A percentile compares a stretch with the other conserved stretches of the same genome.
Conservation (phyloP, 2,113 vertebrate species). For the Echinops telfairi region DNA sequence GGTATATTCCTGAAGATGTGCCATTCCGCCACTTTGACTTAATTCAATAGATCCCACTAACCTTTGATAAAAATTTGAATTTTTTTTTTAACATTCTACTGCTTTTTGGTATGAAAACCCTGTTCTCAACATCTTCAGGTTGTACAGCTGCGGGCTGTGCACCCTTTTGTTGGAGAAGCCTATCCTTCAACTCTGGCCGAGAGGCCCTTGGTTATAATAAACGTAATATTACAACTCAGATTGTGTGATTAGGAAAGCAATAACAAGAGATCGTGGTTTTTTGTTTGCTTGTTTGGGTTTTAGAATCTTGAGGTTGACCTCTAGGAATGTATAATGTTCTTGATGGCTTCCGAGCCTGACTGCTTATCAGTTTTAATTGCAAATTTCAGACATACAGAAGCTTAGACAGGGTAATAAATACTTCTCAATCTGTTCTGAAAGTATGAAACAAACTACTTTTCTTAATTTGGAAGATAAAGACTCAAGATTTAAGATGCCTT, state of each 20-base stretch:
- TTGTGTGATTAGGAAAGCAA: conserved; percentile 17
- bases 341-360: not conserved
- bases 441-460: conserved; percentile 40
- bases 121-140: not conserved
- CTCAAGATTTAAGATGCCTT: conserved; percentile 19
- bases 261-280: not conserved
- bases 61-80: conserved; percentile 45
- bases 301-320: conserved; percentile 26
- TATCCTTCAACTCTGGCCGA: conserved; percentile 10
- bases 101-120: conserved; percentile 31
- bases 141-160: not conserved
- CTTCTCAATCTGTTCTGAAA: conserved; percentile 1
- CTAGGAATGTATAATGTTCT: not conserved
- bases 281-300: not conserved
- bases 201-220: conserved; percentile 30
- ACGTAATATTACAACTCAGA: not conserved
- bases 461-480: conserved; percentile 50
- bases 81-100: not conserved
- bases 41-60: not conserved
- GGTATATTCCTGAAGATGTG: conserved; percentile 33
- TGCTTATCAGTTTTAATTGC: conserved; percentile 59
- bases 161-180: not conserved
- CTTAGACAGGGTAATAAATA: conserved; percentile 14
- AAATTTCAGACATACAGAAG: conserved; percentile 39
- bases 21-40: not conserved